Base-by-base conservation (phyloP, 2,888 invertebrate species). In the Epistrophe grossulariae region DNA sequence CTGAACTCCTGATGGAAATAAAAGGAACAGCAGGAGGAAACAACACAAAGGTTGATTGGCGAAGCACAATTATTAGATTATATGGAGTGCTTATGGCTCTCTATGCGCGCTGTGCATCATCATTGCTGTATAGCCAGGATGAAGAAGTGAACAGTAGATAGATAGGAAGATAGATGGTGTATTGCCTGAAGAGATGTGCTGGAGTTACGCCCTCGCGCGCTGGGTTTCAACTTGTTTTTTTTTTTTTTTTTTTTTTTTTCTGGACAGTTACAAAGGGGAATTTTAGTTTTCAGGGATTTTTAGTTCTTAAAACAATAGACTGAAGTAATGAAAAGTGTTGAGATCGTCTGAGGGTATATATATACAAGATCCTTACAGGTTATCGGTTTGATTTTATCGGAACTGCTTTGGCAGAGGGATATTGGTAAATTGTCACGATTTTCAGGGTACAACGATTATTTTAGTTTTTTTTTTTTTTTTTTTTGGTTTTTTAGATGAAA, bases 1-100 rank as follows among this genome's bases (percentile, higher is more conserved):
- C 24, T 24, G 24, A 10, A 45, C 43, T 19, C 31, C 45, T 48
- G 64, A 66, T 48, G 28, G 45, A 48, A 70, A 50, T 19, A 35
- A 24, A 71, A 31, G 66, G 64, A 24, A 48, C 24, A 66, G 48
- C 40, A 68, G 70, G 77, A 62, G 62, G 70, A 74, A 68, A 73
- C 81, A 68, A 73, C 81, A 60, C 70, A 78, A 74, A 71, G 85
- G 81, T 40, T 74, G 77, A 81, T 85, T 81, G 85, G 85, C 66
- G 52, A 76, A 76, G 83, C 76, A 87, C 87, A 87, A 87, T 87
- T 87, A 87, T 87, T 87, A 83, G 83, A 83, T 79, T 83, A 83
- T 83, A 76, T 87, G 79, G 66, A 83, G 79, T 83, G 83, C 87
- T 83, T 87, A 87, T 87, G 87, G 83, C 52, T 82, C 64, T 78